Evolutionary conservation across 2,888 invertebrate species (phyloP), one percentile per base, ranked within the genome.

Genomic region (Griposia aprilina): DNA sequence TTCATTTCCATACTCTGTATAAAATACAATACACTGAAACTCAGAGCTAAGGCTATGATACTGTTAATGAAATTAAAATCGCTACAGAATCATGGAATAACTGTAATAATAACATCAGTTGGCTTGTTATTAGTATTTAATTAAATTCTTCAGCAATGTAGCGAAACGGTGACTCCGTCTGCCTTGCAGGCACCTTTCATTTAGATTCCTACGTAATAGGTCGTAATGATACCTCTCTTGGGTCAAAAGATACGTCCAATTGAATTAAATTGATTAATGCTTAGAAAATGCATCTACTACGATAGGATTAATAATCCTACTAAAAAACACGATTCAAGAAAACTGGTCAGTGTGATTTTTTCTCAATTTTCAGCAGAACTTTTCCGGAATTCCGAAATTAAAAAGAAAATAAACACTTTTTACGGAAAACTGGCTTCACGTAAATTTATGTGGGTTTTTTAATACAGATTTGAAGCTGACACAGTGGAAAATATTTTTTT

Each of bases 141-240:
- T 90, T 88, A 90, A 91, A 90, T 91, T 90, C 89, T 90, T 90
- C 78, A 88, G 85, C 85, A 84, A 82, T 85, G 76, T 81, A 75
- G 63, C 66, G 45, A 85, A 84, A 84, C 80, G 78, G 81, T 76
- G 83, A 84, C 86, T 81, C 69, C 73, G 86, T 88, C 84, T 85
- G 81, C 85, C 78, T 86, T 86, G 78, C 81, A 78, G 85, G 68
- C 86, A 80, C 89, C 90, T 92, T 90, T 91, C 87, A 92, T 93
- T 91, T 90, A 87, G 90, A 91, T 90, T 90, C 87, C 89, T 85
- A 80, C 75, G 87, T 83, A 87, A 82, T 86, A 83, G 83, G 74
- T 80, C 78, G 80, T 84, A 74, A 86, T 87, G 78, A 87, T 87
- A 86, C 67, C 74, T 60, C 65, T 66, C 71, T 62, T 36, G 63